Conservation (phyloP, 2,797 vertebrate genomes). For the Pristis pectinata region DNA sequence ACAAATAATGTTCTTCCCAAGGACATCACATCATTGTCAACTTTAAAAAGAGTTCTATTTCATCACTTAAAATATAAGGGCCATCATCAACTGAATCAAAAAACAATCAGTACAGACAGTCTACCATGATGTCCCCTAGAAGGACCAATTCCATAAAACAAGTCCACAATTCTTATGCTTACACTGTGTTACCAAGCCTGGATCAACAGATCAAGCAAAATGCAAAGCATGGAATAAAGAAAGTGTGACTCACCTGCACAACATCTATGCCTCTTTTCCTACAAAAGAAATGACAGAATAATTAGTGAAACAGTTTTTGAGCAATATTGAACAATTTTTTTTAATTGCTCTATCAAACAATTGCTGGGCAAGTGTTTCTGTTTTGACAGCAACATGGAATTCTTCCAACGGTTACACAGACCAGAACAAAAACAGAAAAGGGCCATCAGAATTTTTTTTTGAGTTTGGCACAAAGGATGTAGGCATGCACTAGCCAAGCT, state of each 20-base stretch:
- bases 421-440: not conserved
- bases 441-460: not conserved
- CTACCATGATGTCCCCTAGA: too few relatives aligned
- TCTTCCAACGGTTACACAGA: not conserved
- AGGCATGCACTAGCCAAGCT: too few relatives aligned
- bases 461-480: not conserved
- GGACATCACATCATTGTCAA: not conserved
- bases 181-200: not conserved
- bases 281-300: conserved; percentile 49
- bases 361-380: not conserved
- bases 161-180: not conserved
- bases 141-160: not conserved
- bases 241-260: conserved; percentile 76
- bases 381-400: not conserved
- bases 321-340: not conserved
- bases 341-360: not conserved
- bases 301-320: conserved; percentile 38
- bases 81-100: not conserved
- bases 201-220: not conserved
- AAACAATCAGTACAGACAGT: too few relatives aligned
- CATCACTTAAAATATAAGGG: not conserved
- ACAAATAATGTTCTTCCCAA: not conserved
- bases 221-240: conserved; percentile 5
- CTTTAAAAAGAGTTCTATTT: not conserved
- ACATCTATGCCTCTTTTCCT: conserved; percentile 98